Evolutionary conservation across 2,797 vertebrate species (phyloP).

Genomic region (Enteromius fasciolatus): DNA sequence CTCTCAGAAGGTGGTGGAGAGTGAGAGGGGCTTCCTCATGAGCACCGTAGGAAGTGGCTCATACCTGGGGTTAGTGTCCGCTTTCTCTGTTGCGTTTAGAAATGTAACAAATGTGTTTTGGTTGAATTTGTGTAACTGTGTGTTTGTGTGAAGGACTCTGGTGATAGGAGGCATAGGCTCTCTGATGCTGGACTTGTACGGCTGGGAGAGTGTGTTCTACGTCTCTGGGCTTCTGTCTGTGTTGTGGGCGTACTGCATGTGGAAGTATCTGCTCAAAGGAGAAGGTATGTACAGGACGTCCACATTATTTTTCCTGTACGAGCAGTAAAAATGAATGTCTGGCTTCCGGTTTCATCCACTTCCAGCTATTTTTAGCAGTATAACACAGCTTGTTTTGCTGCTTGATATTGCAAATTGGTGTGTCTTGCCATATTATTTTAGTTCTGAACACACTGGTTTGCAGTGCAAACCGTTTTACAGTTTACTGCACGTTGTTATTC

Average conservation of each 20-base stretch:
- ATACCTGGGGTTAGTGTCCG: constrained; percentile 88
- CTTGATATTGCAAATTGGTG: neutral
- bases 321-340: neutral
- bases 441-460: no score
- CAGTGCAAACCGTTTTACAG: no score
- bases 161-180: constrained; percentile 90
- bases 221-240: constrained; percentile 88
- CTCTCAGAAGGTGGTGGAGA: constrained; percentile 90
- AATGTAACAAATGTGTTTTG: neutral
- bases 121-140: neutral
- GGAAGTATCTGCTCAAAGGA: constrained; percentile 88
- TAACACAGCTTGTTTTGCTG: neutral
- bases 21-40: constrained; percentile 90
- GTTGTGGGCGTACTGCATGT: constrained; percentile 92
- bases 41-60: constrained; percentile 93
- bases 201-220: constrained; percentile 96
- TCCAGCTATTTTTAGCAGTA: neutral
- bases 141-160: constrained; percentile 78
- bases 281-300: constrained; percentile 75
- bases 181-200: constrained; percentile 88
- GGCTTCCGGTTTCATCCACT: neutral
- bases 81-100: neutral
- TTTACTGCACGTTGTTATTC: no score
- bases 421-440: no score
- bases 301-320: neutral